Base-by-base conservation (phyloP, 2,113 vertebrate species). In the Lophura nycthemera region DNA sequence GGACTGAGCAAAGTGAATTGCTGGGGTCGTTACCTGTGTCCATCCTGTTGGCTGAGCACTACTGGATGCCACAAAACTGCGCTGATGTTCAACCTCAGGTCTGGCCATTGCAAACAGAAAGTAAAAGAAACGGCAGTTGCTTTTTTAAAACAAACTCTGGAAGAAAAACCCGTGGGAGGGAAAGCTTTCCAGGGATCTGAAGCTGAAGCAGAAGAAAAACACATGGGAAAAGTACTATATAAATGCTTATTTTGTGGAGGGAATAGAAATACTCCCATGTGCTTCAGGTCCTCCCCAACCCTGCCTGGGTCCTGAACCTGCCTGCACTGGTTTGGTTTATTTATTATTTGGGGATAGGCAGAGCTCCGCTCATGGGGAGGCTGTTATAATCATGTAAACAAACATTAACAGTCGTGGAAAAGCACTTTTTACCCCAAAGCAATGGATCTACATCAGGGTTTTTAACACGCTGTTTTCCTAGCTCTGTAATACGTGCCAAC, bases 281-380 rank as follows among this genome's bases (percentile, higher is more conserved):
- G 36, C 74, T 82, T 38, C 52, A 54, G 59, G 36, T 40, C 67
- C 73, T 13, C 17, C 83, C 36, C 74, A 48, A 61, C 11, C 0
- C 80, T 21, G 29, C 5, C 54, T 86, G 88, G 6, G 43, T 87
- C 91, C 67, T 64, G 16, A 89, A 79, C 94, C 74, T 89, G 91
- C 79, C 89, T 64, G 22, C 84, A 83, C 89, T 70, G 72, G 86
- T 89, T 92, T 85, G 74, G 77, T 80, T 94, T 89, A 85, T 93
- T 95, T 93, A 70, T 90, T 93, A 47, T 88, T 90, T 90, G 43
- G 43, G 72, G 83, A 50, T 89, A 30, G 84, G 52, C 2, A n/a
- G 42, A 85, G 77, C 57, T 90, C 88, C 70, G 69, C 74, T 71
- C 0, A 0, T 57, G 45, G 48, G 76, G 40, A 85, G 59, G 43